Base-by-base conservation (phyloP, 1,140 invertebrate genomes). In the Harlomillsia oculata region DNA sequence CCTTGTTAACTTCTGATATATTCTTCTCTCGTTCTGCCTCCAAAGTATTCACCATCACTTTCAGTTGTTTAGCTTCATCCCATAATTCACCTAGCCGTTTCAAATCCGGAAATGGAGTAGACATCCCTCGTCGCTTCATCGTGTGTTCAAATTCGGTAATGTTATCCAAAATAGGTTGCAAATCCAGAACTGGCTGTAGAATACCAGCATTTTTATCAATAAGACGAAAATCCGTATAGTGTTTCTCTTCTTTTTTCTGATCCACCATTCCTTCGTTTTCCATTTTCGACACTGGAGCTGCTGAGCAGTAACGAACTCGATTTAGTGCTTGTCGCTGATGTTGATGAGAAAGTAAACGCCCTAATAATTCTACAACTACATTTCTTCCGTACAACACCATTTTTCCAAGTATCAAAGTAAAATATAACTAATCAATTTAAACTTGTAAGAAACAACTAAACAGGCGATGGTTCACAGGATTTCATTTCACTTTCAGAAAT, bases 331-430 rank as follows among this genome's bases (percentile, higher is more conserved):
- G 16, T 39, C 21, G 8, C 6, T 3, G 6, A 18, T 39, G 8
- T 6, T 3, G 6, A 18, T 2, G 16, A 39, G 8, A 6, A 39
- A 39, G 1, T 1, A 6, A 18, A 11, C 21, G 6, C 3, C 6
- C 6, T 18, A 11, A 39, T n/a, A 39, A n/a, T 13, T 21, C n/a
- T 20, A 41, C 13, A n/a, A 41, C 13, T 44, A 21, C 41, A 26
- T 43, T 49, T 48, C n/a, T 39, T 60, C 2, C 72, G 72, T 70
- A 14, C 5, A 28, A 2, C 0, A 13, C 6, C 20, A 9, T n/a
- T 20, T 48, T 1, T 32, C 28, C 0, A n/a, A n/a, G n/a, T n/a
- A n/a, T n/a, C n/a, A n/a, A n/a, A n/a, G n/a, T n/a, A n/a, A n/a
- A n/a, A n/a, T n/a, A n/a, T n/a, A n/a, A n/a, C n/a, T n/a, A n/a